These are phyloP conservation scores for Stratiolaelaps scimitus DNA, from an alignment of 1,140 invertebrate genomes.

Conservation along the genomic window DNA sequence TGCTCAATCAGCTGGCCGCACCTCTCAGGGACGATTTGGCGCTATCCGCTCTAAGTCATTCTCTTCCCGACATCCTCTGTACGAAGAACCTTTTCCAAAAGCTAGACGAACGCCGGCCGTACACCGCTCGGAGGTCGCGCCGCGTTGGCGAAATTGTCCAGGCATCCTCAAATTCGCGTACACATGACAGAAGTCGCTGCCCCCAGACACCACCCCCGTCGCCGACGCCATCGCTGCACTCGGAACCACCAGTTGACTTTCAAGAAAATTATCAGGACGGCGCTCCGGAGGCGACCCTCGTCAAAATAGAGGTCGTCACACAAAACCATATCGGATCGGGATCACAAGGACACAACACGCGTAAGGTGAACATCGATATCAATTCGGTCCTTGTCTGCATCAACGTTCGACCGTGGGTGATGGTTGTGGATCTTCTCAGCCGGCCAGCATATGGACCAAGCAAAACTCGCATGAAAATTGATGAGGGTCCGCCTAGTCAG, in stretches of 20 bases:
- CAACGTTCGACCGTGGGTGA: conserved; percentile 81
- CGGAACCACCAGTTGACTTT: neutral
- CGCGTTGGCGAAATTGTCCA: too few species aligned
- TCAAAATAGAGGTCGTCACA: neutral
- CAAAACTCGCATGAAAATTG: neutral
- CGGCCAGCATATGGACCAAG: conserved; percentile 27
- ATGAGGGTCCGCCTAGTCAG: neutral
- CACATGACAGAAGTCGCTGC: neutral
- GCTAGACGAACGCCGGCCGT: neutral
- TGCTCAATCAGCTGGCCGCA: too few species aligned
- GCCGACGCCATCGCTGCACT: conserved; percentile 2
- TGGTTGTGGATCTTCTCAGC: conserved; percentile 75
- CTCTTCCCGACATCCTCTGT: conserved; percentile 12
- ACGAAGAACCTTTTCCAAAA: conserved; percentile 23
- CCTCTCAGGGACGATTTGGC: neutral
- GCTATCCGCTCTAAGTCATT: neutral
- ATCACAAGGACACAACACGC: conserved; percentile 29
- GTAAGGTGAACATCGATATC: conserved; percentile 62
- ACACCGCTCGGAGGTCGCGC: neutral
- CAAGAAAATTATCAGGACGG: too few species aligned
- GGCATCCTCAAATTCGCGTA: too few species aligned
- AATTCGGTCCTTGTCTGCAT: conserved; percentile 77
- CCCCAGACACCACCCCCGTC: conserved; percentile 19
- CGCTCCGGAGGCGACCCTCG: neutral
- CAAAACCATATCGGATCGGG: conserved; percentile 32